Evolutionary conservation across 1,140 invertebrate species (phyloP), one percentile per base, ranked within the genome.

Genomic region (Drosophila punjabiensis): DNA sequence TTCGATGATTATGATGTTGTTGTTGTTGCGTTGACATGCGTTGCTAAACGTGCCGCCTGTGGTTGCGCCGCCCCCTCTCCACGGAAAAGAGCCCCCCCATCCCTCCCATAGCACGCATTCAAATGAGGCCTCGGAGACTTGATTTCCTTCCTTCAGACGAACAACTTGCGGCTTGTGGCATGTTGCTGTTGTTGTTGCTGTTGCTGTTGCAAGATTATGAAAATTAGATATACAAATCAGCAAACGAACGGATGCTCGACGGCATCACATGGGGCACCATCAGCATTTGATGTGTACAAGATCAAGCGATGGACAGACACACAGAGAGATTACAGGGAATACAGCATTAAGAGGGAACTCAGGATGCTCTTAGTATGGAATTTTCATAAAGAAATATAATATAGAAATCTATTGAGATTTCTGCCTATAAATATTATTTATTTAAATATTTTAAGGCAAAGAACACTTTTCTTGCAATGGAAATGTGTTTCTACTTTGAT

Each of bases 161-260:
- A 69, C 68, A 56, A 69, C 68, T 61, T 78, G 69, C 53, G 60
- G 62, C 75, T 79, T 75, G 77, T 81, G 76, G 84, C 87, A 79
- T 91, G 35, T 33, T 67, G 32, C 61, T 30, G n/a, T 11, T 18
- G n/a, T 5, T 28, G 24, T 2, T 65, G 52, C 18, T 52, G 30
- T 32, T 67, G 81, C 60, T 77, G 70, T 65, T 76, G 70, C 67
- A 65, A 90, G 84, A 92, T 89, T 91, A 91, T 92, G 84, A 92
- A 92, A 91, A 91, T 92, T 91, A 91, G 84, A 91, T 92, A 91
- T 91, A 91, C 89, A 91, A 91, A 91, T 91, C 89, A 91, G 82
- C 81, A 79, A 91, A 91, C 69, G 71, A 75, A 91, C 89, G 89
- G 89, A 92, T 91, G 89, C 86, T 62, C 47, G 56, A 66, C 20